Percentiles rank a stretch among this genome's conserved stretches.
Evolutionary conservation across 2,113 vertebrate species (phyloP).

Genomic region (Protomyctophum bolini): DNA sequence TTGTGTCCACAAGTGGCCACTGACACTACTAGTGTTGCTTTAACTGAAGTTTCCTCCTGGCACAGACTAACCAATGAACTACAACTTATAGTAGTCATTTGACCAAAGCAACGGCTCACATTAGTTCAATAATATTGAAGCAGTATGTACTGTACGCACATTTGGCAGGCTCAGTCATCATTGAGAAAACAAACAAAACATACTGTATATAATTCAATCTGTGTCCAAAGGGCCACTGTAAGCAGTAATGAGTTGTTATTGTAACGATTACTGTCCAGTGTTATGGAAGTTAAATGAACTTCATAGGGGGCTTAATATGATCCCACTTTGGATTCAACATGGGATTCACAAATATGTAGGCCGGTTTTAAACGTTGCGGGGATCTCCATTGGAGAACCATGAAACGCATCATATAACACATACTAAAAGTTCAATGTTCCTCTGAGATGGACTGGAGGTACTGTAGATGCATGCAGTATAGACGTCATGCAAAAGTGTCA

Average conservation of each 20-base stretch:
- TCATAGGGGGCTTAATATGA: conserved; percentile 36
- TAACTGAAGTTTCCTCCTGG: conserved; percentile 2
- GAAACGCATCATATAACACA: conserved; percentile 59
- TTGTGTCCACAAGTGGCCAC: no score
- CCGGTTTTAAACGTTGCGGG: conserved; percentile 45
- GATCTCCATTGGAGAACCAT: conserved; percentile 54
- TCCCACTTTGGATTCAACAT: conserved; percentile 21
- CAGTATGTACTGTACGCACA: conserved; percentile 10
- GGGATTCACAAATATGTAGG: conserved; percentile 40
- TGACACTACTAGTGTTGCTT: no score
- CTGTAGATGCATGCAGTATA: conserved; percentile 13
- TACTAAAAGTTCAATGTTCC: conserved; percentile 55
- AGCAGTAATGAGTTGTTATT: conserved; percentile 28
- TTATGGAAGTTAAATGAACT: conserved; percentile 27
- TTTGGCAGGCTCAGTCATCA: background rate
- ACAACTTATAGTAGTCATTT: conserved; percentile 48
- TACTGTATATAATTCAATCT: background rate
- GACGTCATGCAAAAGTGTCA: conserved; percentile 51
- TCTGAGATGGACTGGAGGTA: conserved; percentile 40
- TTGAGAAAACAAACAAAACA: conserved; percentile 7
- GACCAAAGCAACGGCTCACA: conserved; percentile 24
- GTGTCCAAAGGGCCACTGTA: background rate
- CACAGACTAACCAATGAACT: conserved; percentile 46
- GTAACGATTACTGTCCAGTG: conserved; percentile 7
- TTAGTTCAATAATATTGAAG: background rate